A percentile compares a stretch with the other conserved stretches of the same genome.
These are phyloP conservation scores for Aphelenchoides bicaudatus DNA, from an alignment of 2,888 invertebrate genomes.

Conservation along the genomic window DNA sequence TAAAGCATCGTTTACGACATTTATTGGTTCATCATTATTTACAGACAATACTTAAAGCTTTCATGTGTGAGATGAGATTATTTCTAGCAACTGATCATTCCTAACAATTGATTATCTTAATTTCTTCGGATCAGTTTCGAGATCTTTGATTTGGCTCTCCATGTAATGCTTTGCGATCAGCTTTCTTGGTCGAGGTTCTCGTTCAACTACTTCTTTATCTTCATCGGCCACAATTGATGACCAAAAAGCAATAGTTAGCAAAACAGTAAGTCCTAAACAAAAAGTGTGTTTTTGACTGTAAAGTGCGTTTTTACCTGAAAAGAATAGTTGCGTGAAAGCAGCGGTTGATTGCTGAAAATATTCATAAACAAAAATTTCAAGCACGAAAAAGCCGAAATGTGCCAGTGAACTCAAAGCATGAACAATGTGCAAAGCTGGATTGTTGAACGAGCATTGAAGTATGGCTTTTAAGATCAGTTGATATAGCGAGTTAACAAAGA, in stretches of 20 bases:
- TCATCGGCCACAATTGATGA: background rate
- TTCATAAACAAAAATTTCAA: conserved; percentile 34
- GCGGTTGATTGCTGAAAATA: conserved; percentile 32
- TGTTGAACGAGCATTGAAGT: conserved; percentile 30
- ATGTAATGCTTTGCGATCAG: conserved; percentile 30
- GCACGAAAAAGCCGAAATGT: conserved; percentile 26
- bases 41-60: too few species aligned
- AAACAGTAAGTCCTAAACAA: conserved; percentile 7
- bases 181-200: conserved; percentile 19
- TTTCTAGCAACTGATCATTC: too few species aligned
- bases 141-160: conserved; percentile 21
- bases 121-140: conserved; percentile 20
- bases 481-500: conserved; percentile 4
- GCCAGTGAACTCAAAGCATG: conserved; percentile 28
- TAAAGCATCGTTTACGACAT: too few species aligned
- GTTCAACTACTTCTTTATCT: background rate
- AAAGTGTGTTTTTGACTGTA: background rate
- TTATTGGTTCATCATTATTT: too few species aligned
- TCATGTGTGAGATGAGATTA: too few species aligned
- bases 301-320: conserved; percentile 8
- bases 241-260: conserved; percentile 18
- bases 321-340: conserved; percentile 21
- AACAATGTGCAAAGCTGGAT: conserved; percentile 27
- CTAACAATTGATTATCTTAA: conserved; percentile 4
- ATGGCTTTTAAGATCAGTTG: conserved; percentile 13